Evolutionary conservation across 2,797 vertebrate genomes (phyloP).

Genomic region (Rhinogobio ventralis): DNA sequence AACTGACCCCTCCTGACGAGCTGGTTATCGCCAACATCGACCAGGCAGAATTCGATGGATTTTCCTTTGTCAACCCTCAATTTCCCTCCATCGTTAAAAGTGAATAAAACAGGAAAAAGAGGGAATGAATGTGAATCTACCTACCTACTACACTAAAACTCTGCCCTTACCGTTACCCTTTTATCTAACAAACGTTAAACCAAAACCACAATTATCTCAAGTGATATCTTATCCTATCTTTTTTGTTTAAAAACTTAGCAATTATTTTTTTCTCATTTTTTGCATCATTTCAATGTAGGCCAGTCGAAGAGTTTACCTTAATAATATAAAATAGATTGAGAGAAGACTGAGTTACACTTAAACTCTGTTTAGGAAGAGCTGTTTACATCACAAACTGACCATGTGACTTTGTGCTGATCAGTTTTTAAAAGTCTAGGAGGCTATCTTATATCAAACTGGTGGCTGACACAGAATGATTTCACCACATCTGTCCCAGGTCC

Average conservation of each 20-base stretch:
- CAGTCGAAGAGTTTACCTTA: conserved; percentile 39
- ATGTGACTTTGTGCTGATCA: conserved; percentile 44
- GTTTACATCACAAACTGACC: conserved; percentile 40
- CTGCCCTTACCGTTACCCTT: conserved; percentile 5
- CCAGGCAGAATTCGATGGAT: conserved; percentile 96
- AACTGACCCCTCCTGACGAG: conserved; percentile 95
- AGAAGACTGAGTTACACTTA: neutral
- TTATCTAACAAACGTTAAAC: conserved; percentile 20
- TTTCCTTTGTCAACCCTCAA: conserved; percentile 93
- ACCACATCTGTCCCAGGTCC: conserved; percentile 19
- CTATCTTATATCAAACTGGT: conserved; percentile 52
- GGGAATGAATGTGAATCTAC: conserved; percentile 25
- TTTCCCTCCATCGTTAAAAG: conserved; percentile 79
- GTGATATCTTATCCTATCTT: neutral
- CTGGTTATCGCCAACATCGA: conserved; percentile 98
- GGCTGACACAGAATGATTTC: conserved; percentile 52
- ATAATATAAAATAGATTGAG: neutral
- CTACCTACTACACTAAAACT: conserved; percentile 11
- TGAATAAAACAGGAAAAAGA: conserved; percentile 74
- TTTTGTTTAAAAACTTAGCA: conserved; percentile 30
- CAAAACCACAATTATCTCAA: conserved; percentile 26
- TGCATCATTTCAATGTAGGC: conserved; percentile 31
- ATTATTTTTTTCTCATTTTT: neutral
- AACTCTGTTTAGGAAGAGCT: conserved; percentile 19
- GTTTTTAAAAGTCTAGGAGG: conserved; percentile 27